Evolutionary conservation across 2,797 vertebrate genomes (phyloP), one percentile per base, ranked within the genome.

Genomic region (Bradypodion pumilum): DNA sequence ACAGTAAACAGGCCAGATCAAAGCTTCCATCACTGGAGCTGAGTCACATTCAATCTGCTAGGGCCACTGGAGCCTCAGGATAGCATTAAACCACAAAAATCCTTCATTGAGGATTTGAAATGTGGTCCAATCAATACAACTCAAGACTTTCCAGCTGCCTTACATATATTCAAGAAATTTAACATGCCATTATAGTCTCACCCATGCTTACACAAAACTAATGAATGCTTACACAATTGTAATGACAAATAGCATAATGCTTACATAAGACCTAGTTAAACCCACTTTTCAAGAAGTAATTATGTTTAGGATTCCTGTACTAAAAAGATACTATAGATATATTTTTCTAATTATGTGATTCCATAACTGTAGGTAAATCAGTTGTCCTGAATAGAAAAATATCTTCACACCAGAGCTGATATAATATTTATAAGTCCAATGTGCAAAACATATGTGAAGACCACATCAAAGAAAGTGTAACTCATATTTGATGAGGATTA

Each of bases 401-500:
- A 70, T 65, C 44, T n/a, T 79, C 49, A 63, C 35, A 25, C 25
- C 49, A 68, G 25, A 78, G 7, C 68, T 84, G 69, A 79, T 85
- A 27, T 32, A 65, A 74, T 29, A 74, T 85, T 79, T 63, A 85
- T 85, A 65, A 78, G 65, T 2, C 35, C 21, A 25, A 79, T 79
- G 35, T 56, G 69, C 60, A 79, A 66, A 32, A 79, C 69, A 79
- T 56, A 65, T 74, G 59, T 85, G 69, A 84, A 59, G 69, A 79
- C 69, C 42, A 73, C 59, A 65, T 63, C 68, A 78, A 84, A 84
- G 12, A 63, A 73, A 63, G 15, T 56, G 19, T 2, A 42, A 52
- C 40, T 83, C 60, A 65, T 79, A 52, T 59, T 82, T 74, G 72
- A 82, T 82, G 81, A 66, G 35, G 60, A 52, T 46, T 66, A 75